Percentiles rank a stretch among this genome's conserved stretches.
Evolutionary conservation across 1,140 invertebrate species (phyloP).

Genomic region (Brachionus plicatilis): DNA sequence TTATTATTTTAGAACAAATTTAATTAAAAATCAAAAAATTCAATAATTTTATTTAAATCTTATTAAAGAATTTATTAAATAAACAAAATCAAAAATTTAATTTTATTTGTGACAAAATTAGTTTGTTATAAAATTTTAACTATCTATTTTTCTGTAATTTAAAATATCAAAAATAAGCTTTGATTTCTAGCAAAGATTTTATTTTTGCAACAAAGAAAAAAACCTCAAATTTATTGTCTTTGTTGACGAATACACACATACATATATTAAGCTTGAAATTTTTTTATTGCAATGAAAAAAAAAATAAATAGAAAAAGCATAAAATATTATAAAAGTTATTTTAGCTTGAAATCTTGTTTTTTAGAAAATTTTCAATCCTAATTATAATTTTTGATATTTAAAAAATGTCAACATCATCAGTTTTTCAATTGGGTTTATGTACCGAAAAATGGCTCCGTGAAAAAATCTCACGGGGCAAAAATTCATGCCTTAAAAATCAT

Average conservation of each 20-base stretch:
- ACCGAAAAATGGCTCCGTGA: neutral
- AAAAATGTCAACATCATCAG: conserved; percentile 25
- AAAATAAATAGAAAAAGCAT: neutral
- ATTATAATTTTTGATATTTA: neutral
- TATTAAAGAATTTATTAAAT: too few relatives aligned
- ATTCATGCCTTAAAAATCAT: neutral
- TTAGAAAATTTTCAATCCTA: neutral
- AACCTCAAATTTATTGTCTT: neutral
- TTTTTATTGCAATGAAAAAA: neutral
- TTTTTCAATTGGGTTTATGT: neutral
- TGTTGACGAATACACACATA: neutral
- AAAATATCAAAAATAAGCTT: too few relatives aligned
- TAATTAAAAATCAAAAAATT: too few relatives aligned
- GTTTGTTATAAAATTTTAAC: too few relatives aligned
- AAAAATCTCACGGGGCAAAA: neutral
- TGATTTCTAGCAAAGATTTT: neutral
- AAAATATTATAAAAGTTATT: neutral
- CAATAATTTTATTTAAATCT: too few relatives aligned
- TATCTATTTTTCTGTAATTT: too few relatives aligned
- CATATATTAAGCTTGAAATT: neutral
- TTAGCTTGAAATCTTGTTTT: neutral
- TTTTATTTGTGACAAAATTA: too few relatives aligned
- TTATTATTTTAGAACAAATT: too few relatives aligned
- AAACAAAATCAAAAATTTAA: too few relatives aligned
- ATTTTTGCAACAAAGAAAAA: neutral